Conservation (phyloP, 2,113 vertebrate species). For the Myiozetetes cayanensis region DNA sequence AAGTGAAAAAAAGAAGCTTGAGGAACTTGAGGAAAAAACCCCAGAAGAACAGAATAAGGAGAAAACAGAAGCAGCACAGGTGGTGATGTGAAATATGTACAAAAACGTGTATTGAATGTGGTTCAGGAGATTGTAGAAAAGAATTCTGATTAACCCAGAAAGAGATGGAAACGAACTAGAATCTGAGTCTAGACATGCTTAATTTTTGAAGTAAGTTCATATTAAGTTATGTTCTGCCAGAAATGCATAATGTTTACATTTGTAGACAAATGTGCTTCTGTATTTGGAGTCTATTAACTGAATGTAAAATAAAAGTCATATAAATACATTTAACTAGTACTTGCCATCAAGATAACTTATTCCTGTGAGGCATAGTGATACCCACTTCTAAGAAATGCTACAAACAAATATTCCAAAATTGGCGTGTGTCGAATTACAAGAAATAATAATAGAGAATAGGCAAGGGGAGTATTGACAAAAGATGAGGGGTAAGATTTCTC, state of each 20-base stretch:
- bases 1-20: conserved; percentile 72
- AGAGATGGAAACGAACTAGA: neutral
- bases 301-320: neutral
- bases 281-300: neutral
- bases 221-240: neutral
- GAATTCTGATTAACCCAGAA: neutral
- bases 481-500: neutral
- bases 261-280: neutral
- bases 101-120: neutral
- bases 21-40: conserved; percentile 72
- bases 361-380: neutral
- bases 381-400: neutral
- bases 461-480: neutral
- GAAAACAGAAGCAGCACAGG: conserved; percentile 78
- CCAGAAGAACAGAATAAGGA: conserved; percentile 74
- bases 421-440: neutral
- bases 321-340: neutral
- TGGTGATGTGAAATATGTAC: conserved; percentile 61
- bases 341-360: neutral
- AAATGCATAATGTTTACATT: neutral
- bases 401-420: neutral
- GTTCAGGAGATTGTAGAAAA: neutral
- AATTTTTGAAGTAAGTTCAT: neutral
- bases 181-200: neutral
- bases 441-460: neutral